phyloP scores from a whole-genome alignment of 2,888 invertebrate species.

The Lomographa bimaculata region DNA sequence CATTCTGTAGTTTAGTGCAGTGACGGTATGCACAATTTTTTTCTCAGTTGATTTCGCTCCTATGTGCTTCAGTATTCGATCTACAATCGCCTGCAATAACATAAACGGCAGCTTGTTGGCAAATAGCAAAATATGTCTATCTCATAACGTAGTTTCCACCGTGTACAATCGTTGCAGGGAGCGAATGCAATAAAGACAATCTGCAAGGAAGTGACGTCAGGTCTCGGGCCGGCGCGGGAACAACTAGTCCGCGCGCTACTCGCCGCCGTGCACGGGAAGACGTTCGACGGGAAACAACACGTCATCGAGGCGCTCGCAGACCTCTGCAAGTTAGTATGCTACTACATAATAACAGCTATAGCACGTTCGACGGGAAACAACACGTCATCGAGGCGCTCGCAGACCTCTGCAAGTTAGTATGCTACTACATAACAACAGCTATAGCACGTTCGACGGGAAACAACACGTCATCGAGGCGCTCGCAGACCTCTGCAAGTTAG shows the following conservation, averaged over 20 bases:
- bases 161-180: too few relatives aligned
- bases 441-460: constrained; percentile 97
- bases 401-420: constrained; percentile 88
- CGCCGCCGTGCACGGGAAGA: constrained; percentile 90
- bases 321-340: constrained; percentile 86
- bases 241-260: constrained; percentile 87
- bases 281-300: constrained; percentile 95
- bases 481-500: constrained; percentile 89
- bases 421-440: neutral
- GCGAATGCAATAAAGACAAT: constrained; percentile 92
- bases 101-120: too few relatives aligned
- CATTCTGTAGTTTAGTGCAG: too few relatives aligned
- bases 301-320: constrained; percentile 90
- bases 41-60: too few relatives aligned
- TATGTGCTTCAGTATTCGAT: too few relatives aligned
- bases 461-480: constrained; percentile 91
- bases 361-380: constrained; percentile 97
- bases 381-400: constrained; percentile 90
- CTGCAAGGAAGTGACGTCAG: constrained; percentile 85
- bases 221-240: constrained; percentile 86
- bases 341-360: too few relatives aligned
- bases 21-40: too few relatives aligned
- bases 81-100: too few relatives aligned
- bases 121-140: too few relatives aligned
- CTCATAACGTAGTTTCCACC: too few relatives aligned